phyloP scores from a whole-genome alignment of 2,888 invertebrate species.

The Scaptomyza caliginosa region DNA sequence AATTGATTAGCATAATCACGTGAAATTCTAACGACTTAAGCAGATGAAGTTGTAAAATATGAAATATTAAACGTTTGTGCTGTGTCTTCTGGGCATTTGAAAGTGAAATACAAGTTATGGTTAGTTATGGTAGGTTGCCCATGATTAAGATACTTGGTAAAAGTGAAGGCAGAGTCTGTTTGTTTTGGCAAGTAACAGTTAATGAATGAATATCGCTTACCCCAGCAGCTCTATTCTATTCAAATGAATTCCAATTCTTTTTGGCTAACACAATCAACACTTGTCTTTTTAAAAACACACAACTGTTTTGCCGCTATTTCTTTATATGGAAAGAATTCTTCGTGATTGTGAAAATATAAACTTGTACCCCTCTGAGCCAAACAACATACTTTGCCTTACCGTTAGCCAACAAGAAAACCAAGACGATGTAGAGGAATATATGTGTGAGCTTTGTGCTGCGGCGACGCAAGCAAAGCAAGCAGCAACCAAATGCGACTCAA shows the following conservation, averaged over 20 bases:
- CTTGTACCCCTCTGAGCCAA: constrained; percentile 25
- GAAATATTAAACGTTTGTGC: neutral
- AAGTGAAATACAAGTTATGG: constrained; percentile 27
- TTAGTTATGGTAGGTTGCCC: neutral
- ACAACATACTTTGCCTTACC: constrained; percentile 38
- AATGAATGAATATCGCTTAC: no score
- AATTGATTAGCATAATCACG: constrained; percentile 67
- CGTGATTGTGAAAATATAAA: constrained; percentile 33
- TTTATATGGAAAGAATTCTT: constrained; percentile 31
- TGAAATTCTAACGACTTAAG: constrained; percentile 39
- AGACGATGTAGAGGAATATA: neutral
- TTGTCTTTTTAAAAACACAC: constrained; percentile 21
- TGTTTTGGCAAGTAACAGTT: neutral
- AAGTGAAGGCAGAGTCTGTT: neutral
- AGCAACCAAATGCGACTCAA: constrained; percentile 43
- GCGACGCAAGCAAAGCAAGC: neutral
- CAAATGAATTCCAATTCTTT: constrained; percentile 16
- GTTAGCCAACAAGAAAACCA: constrained; percentile 23
- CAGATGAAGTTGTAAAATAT: constrained; percentile 56
- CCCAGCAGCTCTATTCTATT: constrained; percentile 8
- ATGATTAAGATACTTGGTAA: neutral
- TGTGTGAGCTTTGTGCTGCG: constrained; percentile 13
- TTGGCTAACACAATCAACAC: neutral
- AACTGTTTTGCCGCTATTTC: constrained; percentile 9
- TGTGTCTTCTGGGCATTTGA: constrained; percentile 17